Conservation (phyloP, 1,140 invertebrate species). For the Dreissena rostriformis region DNA sequence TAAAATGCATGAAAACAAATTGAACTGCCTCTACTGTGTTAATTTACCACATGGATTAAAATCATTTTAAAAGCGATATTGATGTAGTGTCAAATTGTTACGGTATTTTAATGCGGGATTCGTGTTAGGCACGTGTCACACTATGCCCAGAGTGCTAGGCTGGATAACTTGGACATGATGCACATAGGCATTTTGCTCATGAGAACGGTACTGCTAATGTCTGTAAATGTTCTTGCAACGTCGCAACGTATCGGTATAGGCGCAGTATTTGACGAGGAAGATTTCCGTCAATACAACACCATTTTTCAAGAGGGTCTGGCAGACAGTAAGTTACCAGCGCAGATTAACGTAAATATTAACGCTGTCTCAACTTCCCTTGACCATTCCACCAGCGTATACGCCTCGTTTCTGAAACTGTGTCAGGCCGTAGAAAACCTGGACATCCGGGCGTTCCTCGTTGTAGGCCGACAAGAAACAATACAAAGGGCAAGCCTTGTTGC, state of each 20-base stretch:
- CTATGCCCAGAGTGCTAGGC: no score
- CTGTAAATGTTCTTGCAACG: background rate
- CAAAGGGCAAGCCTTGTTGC: background rate
- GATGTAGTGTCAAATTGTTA: no score
- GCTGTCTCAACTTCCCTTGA: background rate
- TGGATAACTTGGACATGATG: no score
- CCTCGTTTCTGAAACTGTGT: background rate
- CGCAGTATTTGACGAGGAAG: background rate
- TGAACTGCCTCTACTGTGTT: no score
- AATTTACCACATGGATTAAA: no score
- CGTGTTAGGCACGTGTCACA: no score
- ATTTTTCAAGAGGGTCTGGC: background rate
- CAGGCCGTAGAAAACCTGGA: background rate
- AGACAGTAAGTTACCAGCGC: background rate
- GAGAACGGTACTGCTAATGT: background rate
- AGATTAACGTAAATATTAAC: background rate
- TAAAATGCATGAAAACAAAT: no score
- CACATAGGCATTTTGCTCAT: background rate
- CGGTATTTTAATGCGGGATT: no score
- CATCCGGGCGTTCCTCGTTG: background rate
- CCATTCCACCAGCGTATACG: background rate
- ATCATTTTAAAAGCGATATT: no score
- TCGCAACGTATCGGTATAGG: background rate
- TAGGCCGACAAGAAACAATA: background rate
- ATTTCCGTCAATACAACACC: background rate